These are phyloP conservation scores for Atlantisia rogersi DNA, from an alignment of 2,113 vertebrate genomes.

Conservation along the genomic window DNA sequence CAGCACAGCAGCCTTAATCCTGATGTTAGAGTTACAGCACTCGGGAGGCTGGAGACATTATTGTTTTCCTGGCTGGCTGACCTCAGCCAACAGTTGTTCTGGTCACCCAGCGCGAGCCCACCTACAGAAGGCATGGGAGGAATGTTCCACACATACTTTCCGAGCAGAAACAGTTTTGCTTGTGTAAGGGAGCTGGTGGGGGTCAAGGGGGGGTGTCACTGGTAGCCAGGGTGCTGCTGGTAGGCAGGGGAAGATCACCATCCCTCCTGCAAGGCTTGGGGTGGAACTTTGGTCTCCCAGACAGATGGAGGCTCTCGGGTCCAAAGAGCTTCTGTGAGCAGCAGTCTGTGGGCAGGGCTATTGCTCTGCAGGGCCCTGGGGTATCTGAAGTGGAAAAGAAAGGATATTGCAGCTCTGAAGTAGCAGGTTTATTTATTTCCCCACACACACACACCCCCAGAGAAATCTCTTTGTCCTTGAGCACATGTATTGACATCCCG, in stretches of 20 bases:
- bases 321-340: not conserved
- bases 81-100: conserved; percentile 32
- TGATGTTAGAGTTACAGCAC: conserved; percentile 33
- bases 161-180: conserved; percentile 5
- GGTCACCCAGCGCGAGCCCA: not conserved
- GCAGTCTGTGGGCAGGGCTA: not conserved
- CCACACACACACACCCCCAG: not conserved
- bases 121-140: conserved; percentile 34
- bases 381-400: not conserved
- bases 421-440: not conserved
- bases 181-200: not conserved
- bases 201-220: not conserved
- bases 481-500: not conserved
- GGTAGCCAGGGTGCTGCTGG: not conserved
- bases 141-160: not conserved
- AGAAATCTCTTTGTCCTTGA: not conserved
- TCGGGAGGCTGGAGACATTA: conserved; percentile 10
- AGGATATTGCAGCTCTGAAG: not conserved
- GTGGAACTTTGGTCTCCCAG: not conserved
- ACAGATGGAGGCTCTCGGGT: not conserved
- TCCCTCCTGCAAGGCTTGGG: not conserved
- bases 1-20: conserved; percentile 21
- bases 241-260: not conserved
- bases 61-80: conserved; percentile 59
- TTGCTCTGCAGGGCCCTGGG: not conserved